These are phyloP conservation scores for Drosophila simulans DNA, from an alignment of 1,140 invertebrate genomes.

Conservation along the genomic window DNA sequence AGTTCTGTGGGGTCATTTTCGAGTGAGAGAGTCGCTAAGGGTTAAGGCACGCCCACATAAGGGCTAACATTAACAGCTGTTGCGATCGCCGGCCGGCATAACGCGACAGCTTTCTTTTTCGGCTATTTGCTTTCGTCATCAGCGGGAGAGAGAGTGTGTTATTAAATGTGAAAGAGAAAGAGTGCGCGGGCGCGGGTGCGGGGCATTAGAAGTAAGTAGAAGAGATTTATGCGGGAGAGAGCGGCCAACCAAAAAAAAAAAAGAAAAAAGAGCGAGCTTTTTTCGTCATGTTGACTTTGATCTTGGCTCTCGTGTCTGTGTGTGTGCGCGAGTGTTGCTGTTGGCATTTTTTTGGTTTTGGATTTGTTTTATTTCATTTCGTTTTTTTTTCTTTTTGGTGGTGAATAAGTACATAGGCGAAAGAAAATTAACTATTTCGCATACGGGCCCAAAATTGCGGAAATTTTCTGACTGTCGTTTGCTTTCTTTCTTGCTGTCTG, in stretches of 20 bases:
- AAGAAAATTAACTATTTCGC: conserved; percentile 41
- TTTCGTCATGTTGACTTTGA: conserved; percentile 69
- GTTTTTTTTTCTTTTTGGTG: conserved; percentile 52
- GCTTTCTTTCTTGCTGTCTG: conserved; percentile 32
- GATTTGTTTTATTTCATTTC: conserved; percentile 48
- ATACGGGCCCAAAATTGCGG: conserved; percentile 50
- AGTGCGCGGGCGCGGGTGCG: conserved; percentile 19
- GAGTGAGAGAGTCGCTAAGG: not conserved
- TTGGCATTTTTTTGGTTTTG: conserved; percentile 64
- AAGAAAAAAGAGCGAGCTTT: conserved; percentile 22
- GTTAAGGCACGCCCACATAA: conserved; percentile 10
- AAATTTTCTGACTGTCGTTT: conserved; percentile 43
- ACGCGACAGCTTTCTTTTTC: conserved; percentile 29
- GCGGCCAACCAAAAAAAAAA: conserved; percentile 8
- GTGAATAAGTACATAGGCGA: conserved; percentile 50
- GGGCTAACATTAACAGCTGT: conserved; percentile 42
- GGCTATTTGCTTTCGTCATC: conserved; percentile 39
- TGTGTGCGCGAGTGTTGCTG: conserved; percentile 56
- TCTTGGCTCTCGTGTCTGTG: conserved; percentile 56
- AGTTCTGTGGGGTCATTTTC: conserved; percentile 23
- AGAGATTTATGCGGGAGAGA: conserved; percentile 51
- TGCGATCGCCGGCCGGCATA: conserved; percentile 32
- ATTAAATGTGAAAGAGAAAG: not conserved
- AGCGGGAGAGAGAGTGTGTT: conserved; percentile 2
- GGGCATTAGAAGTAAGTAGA: conserved; percentile 42